Evolutionary conservation across 2,113 vertebrate genomes (phyloP), one percentile per base, ranked within the genome.

Genomic region (Pandion haliaetus): DNA sequence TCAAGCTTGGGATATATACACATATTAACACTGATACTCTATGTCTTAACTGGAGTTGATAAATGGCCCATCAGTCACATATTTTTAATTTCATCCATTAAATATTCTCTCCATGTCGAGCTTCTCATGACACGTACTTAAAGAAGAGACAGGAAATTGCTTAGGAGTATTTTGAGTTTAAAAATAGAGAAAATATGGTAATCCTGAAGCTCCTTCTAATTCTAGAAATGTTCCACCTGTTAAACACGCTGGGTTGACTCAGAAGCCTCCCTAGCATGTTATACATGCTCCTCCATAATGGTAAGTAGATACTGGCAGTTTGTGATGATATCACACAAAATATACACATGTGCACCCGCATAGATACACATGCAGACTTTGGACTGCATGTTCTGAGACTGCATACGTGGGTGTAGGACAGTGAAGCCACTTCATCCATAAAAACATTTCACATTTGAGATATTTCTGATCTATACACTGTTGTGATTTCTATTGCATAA

Each of bases 401-500:
- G 36, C n/a, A 12, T 40, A 55, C 79, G 45, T 15, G 31, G 18
- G 17, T 80, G 40, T 70, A 85, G 63, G 40, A 71, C 76, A 55
- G 34, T 32, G 57, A 90, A 83, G 25, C 11, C 63, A 44, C 21
- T 28, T 91, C 65, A 89, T 96, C 71, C 67, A 6, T 91, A 79
- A 93, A 72, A 95, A 72, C 4, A 66, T 95, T 71, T 40, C 24
- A 38, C 8, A 50, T 88, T 90, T 67, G 65, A 95, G 45, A 61
- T 76, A 29, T 88, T 91, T 74, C 45, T 18, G 28, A 40, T 69
- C 73, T 90, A 50, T 91, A 84, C 25, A 44, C 94, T 91, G 45
- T 44, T 91, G 38, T 73, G 24, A 32, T 81, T 95, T 85, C 67
- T 17, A 52, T 76, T 96, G 73, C 86, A 61, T 78, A 92, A 93